Evolutionary conservation across 2,888 invertebrate species (phyloP), one percentile per base, ranked within the genome.

Genomic region (Octodonta nipae): DNA sequence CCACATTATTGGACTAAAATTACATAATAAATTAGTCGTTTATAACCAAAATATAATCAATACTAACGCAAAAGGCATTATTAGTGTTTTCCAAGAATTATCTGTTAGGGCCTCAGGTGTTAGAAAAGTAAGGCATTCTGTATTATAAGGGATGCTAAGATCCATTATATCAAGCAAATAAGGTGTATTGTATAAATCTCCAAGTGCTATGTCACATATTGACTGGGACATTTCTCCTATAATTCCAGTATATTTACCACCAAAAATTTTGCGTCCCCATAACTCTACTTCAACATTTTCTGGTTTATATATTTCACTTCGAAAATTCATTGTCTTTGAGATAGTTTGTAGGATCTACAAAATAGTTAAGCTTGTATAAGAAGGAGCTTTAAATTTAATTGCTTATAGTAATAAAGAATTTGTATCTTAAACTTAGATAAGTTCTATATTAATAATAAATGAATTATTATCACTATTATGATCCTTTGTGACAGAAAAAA

Each of bases 41-140:
- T 33, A n/a, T 13, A 30, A 20, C 20, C n/a, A 17, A 8, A 26
- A 8, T 4, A n/a, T 33, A 28, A 32, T 22, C 22, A 14, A 20
- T 15, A 28, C 12, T 59, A 64, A 79, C 83, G 71, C 76, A 50
- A 86, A 85, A 1, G 86, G 86, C 43, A 81, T 61, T 48, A 85
- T 76, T 5, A 87, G 64, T 1, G 85, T 80, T 56, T 78, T 79
- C 86, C 86, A 86, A 1, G 85, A 81, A 48, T 83, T 84, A 52
- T 86, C 83, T 2, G 73, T 73, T 11, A 79, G 63, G 1, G 84
- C 75, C 59, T 85, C 85, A 0, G 85, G 85, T 1, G 86, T 85
- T 11, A 87, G 56, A 51, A 87, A 87, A 1, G 86, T 86, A 47
- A 85, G 67, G 50, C 86, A 87, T 52, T 85, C 81, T 0, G 79